A percentile compares a stretch with the other conserved stretches of the same genome.
phyloP scores from a whole-genome alignment of 2,113 vertebrate species.

The Lepus timidus region DNA sequence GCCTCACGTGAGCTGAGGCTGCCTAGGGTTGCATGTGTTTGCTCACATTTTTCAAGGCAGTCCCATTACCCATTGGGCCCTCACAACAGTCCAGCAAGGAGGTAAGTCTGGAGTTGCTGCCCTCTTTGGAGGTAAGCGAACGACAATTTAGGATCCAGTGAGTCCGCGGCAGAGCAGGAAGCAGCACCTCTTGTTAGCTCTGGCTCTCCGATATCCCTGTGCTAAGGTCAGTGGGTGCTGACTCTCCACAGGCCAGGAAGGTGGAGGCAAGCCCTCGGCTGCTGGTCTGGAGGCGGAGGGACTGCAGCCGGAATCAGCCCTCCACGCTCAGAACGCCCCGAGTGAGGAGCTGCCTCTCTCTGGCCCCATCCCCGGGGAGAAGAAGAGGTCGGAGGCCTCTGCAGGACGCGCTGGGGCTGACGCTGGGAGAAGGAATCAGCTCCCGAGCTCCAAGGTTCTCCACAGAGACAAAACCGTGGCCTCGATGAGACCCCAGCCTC shows the following conservation, averaged over 20 bases:
- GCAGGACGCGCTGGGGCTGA: rapidly evolving
- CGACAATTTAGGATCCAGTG: not conserved
- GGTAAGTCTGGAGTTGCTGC: not conserved
- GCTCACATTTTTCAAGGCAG: not conserved
- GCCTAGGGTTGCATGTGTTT: rapidly evolving
- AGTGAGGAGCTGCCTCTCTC: not conserved
- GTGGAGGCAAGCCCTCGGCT: not conserved
- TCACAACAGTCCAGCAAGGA: not conserved
- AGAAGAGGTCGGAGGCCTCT: not conserved
- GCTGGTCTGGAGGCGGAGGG: not conserved
- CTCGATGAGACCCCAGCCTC: not conserved
- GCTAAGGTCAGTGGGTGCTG: not conserved
- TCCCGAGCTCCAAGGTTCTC: not conserved
- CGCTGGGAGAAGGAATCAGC: rapidly evolving
- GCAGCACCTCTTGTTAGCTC: not conserved
- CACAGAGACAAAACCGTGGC: not conserved
- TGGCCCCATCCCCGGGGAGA: not conserved
- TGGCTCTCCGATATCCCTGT: not conserved
- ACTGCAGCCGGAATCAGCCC: rapidly evolving
- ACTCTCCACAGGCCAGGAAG: slow-evolving; percentile 51
- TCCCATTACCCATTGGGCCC: not conserved
- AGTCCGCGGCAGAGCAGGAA: not conserved
- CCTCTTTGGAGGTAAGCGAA: not conserved
- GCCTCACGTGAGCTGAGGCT: not conserved
- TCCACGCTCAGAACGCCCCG: not conserved